Evolutionary conservation across 1,140 invertebrate genomes (phyloP), one percentile per base, ranked within the genome.

Genomic region (Solenopsis fugax): DNA sequence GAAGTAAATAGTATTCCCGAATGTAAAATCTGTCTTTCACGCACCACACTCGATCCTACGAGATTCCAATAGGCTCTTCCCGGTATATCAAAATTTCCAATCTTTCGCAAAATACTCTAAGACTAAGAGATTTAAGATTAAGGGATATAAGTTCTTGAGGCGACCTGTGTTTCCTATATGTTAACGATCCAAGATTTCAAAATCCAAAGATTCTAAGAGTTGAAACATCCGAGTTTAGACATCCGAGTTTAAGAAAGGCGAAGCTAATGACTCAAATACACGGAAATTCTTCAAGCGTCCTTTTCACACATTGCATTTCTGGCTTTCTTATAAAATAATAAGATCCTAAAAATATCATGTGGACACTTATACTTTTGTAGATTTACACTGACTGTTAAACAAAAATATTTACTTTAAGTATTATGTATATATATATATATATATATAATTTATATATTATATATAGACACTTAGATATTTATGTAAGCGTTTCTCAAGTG

Each of bases 321-420:
- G 12, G 6, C 48, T 64, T 34, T 77, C 21, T 50, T 41, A 41
- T 48, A 54, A 80, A 60, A 29, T 60, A 34, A 41, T 69, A 37
- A 81, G 16, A 56, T 24, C 52, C 16, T 41, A 41, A 56, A 71
- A 81, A 69, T 75, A 58, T 56, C n/a, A 10, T 41, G 24, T 48
- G 4, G 65, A 45, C 29, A 65, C 41, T 29, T 78, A 29, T 16
- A 45, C 16, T 24, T 65, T 48, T 64, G 10, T 45, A 16, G 2
- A 6, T 34, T 65, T 48, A 65, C 24, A 78, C 34, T 21, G 56
- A 48, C 48, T 4, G 7, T 64, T 64, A 64, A 78, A 73, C 29
- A 73, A 69, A 69, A 69, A 75, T 78, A 78, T 78, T 78, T 41
- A 77, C 29, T 58, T 77, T 13, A 77, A 45, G 6, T 65, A 65